Evolutionary conservation across 2,797 vertebrate species (phyloP).

Genomic region (Graptemys geographica): DNA sequence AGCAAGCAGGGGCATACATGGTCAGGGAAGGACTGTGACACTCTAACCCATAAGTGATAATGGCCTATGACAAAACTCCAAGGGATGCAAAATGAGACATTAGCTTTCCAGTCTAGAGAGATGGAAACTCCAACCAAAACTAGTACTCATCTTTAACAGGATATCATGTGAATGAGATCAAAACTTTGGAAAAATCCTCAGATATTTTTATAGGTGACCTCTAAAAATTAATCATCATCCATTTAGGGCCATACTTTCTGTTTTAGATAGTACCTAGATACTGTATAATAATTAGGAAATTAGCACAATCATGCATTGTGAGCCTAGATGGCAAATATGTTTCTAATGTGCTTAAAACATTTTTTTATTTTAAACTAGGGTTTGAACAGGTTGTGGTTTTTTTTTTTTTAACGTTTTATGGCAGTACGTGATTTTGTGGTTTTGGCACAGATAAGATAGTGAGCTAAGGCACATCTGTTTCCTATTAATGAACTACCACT

Average conservation of each 20-base stretch:
- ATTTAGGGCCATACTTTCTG: background rate
- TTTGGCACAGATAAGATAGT: conserved; percentile 48
- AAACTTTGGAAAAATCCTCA: background rate
- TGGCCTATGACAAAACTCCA: background rate
- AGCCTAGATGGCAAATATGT: background rate
- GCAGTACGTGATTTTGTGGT: conserved; percentile 30
- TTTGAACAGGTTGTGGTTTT: background rate
- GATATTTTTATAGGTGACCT: background rate
- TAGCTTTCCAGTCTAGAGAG: background rate
- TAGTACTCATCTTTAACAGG: background rate
- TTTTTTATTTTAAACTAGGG: conserved; percentile 36
- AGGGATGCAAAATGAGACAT: background rate
- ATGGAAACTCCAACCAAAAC: background rate
- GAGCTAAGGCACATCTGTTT: conserved; percentile 55
- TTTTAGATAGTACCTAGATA: background rate
- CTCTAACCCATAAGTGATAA: background rate
- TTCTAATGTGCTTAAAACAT: background rate
- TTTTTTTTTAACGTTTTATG: conserved; percentile 24
- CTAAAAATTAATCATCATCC: background rate
- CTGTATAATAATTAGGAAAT: background rate
- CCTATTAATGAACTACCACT: conserved; percentile 1
- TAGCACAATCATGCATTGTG: background rate
- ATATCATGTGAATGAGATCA: background rate
- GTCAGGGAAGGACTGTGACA: background rate
- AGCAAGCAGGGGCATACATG: background rate